Evolutionary conservation across 2,797 vertebrate species (phyloP).

Genomic region (Psittacula derbiana): DNA sequence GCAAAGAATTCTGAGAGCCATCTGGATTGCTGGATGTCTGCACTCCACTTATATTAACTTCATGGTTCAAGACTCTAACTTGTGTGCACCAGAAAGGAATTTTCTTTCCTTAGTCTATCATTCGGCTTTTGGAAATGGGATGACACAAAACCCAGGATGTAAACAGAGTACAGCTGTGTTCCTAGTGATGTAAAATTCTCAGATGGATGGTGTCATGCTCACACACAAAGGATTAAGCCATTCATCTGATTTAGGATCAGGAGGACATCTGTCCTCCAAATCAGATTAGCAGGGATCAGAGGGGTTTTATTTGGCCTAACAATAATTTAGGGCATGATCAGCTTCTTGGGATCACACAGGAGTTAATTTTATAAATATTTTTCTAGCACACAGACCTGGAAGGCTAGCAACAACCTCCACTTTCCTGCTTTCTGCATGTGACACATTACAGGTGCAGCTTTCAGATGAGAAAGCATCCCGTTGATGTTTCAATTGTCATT

Average conservation of each 20-base stretch:
- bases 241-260: constrained; percentile 43
- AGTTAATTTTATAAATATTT: constrained; percentile 51
- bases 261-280: constrained; percentile 56
- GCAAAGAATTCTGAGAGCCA: not conserved
- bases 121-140: not conserved
- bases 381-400: not conserved
- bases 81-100: not conserved
- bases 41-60: not conserved
- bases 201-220: constrained; percentile 26
- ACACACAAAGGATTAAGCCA: constrained; percentile 50
- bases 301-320: constrained; percentile 43
- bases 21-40: not conserved
- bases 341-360: constrained; percentile 33
- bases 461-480: not conserved
- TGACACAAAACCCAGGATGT: not conserved
- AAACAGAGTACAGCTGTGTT: constrained; percentile 53
- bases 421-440: not conserved
- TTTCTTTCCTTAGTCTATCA: not conserved
- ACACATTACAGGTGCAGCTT: not conserved
- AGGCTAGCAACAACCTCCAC: not conserved
- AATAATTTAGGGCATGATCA: constrained; percentile 55
- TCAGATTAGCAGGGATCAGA: constrained; percentile 63
- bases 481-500: not conserved
- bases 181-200: constrained; percentile 46
- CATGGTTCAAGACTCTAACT: not conserved